phyloP scores from a whole-genome alignment of 2,797 vertebrate genomes.

The Danio aesculapii region DNA sequence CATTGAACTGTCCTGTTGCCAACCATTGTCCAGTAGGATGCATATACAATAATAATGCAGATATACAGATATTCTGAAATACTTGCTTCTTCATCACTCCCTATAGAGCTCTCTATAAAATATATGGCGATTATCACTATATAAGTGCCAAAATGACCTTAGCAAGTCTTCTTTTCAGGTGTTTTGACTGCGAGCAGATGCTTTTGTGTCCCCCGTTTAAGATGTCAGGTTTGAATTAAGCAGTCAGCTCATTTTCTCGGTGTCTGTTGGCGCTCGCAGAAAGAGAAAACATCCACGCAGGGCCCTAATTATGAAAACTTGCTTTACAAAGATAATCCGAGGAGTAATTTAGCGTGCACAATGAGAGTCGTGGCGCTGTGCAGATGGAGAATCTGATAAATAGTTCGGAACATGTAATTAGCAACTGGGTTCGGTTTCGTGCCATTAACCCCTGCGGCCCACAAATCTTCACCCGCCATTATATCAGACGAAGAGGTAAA shows the following conservation, averaged over 20 bases:
- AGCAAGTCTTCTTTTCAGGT: slow-evolving; percentile 23
- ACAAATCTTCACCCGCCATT: slow-evolving; percentile 99
- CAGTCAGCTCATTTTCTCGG: slow-evolving; percentile 71
- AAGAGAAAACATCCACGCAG: slow-evolving; percentile 90
- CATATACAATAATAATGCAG: no score
- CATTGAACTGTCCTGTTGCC: no score
- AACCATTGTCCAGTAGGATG: no score
- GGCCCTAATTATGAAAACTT: slow-evolving; percentile 98
- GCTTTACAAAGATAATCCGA: slow-evolving; percentile 99
- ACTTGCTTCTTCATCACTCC: no score
- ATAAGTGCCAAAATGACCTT: neutral
- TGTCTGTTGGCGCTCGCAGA: slow-evolving; percentile 67
- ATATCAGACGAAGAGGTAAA: slow-evolving; percentile 85
- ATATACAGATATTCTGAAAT: no score
- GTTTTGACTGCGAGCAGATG: slow-evolving; percentile 17
- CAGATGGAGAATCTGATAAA: slow-evolving; percentile 99
- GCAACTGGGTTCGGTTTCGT: slow-evolving; percentile 96
- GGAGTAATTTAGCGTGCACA: slow-evolving; percentile 99
- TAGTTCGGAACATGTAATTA: slow-evolving; percentile 99
- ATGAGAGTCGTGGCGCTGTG: slow-evolving; percentile 88
- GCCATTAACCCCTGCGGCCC: slow-evolving; percentile 99
- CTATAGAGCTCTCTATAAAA: no score
- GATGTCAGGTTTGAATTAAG: slow-evolving; percentile 74
- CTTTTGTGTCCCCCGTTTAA: slow-evolving; percentile 58
- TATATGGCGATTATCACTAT: no score